These are phyloP conservation scores for Hydrotaea diabolus DNA, from an alignment of 2,888 invertebrate species.

Conservation along the genomic window DNA sequence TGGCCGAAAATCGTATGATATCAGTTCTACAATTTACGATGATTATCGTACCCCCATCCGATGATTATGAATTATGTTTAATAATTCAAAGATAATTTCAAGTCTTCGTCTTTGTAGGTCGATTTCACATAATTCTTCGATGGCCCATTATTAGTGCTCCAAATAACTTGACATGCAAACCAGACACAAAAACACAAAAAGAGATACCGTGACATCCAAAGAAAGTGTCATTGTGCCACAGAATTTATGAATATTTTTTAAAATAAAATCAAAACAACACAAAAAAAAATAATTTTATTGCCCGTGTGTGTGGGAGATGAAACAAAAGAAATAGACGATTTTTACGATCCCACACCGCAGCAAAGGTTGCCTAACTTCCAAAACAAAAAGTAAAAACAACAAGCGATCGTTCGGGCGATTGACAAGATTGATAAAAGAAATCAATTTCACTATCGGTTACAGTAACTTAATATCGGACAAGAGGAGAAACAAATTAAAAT, in stretches of 20 bases:
- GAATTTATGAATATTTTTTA: neutral
- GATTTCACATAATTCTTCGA: neutral
- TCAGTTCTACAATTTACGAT: no score
- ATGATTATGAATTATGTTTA: no score
- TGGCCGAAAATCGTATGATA: no score
- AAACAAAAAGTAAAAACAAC: neutral
- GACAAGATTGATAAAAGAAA: constrained; percentile 14
- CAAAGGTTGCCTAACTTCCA: constrained; percentile 22
- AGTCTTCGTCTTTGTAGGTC: no score
- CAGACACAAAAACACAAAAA: no score
- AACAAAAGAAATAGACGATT: constrained; percentile 3
- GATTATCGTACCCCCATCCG: no score
- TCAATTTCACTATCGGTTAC: constrained; percentile 52
- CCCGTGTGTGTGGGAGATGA: constrained; percentile 5
- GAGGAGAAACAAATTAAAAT: constrained; percentile 55
- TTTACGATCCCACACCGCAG: constrained; percentile 16
- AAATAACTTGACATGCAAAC: neutral
- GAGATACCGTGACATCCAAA: no score
- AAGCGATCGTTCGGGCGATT: neutral
- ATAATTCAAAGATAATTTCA: no score
- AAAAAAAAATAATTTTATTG: neutral
- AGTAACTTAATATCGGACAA: constrained; percentile 38
- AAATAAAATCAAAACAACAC: no score
- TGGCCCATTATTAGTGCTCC: neutral
- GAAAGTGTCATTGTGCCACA: neutral